Conservation (phyloP, 2,888 invertebrate genomes). For the Lysandra bellargus region DNA sequence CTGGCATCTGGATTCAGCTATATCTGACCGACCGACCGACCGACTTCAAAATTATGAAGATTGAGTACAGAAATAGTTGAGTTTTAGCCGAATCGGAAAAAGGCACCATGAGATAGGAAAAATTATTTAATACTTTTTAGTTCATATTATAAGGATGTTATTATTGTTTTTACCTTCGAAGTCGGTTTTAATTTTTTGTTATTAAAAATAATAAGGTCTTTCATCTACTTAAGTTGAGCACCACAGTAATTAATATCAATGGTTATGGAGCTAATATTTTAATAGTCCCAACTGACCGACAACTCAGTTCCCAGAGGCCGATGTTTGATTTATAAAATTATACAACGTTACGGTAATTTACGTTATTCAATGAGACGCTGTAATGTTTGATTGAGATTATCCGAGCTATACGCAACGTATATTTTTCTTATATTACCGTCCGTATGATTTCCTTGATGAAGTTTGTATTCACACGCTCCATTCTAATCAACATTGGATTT, state of each 20-base stretch:
- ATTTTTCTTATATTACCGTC: constrained; percentile 51
- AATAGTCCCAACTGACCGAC: background rate
- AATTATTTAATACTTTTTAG: too few relatives aligned
- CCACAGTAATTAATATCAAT: background rate
- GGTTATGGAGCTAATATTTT: background rate
- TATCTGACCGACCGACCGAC: too few relatives aligned
- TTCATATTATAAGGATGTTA: too few relatives aligned
- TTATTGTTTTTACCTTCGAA: too few relatives aligned
- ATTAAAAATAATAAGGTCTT: too few relatives aligned
- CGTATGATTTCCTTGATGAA: constrained; percentile 57
- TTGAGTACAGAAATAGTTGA: too few relatives aligned
- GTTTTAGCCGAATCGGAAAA: too few relatives aligned
- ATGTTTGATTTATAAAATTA: background rate
- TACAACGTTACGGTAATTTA: constrained; percentile 11
- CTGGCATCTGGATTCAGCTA: too few relatives aligned
- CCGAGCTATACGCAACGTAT: constrained; percentile 34
- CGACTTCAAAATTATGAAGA: too few relatives aligned
- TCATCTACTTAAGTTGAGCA: too few relatives aligned
- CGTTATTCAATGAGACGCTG: background rate
- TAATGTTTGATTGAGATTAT: constrained; percentile 9
- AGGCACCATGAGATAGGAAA: too few relatives aligned
- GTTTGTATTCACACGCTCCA: constrained; percentile 63
- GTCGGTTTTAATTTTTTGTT: too few relatives aligned
- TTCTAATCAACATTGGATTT: constrained; percentile 62
- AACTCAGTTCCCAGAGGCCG: background rate